These are phyloP conservation scores for Andrena bucephala DNA, from an alignment of 2,888 invertebrate genomes.

Conservation along the genomic window DNA sequence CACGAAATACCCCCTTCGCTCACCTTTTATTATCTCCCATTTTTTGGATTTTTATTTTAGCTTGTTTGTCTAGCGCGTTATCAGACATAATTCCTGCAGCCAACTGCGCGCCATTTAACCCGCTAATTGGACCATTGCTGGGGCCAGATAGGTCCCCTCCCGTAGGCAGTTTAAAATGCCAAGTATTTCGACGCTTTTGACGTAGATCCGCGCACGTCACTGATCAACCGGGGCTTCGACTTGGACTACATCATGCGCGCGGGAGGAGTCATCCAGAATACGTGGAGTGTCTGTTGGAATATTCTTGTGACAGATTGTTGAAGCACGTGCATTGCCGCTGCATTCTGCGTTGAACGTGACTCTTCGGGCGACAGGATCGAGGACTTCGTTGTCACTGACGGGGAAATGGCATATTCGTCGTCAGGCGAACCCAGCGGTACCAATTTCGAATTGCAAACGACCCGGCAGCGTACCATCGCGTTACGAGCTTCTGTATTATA, in stretches of 20 bases:
- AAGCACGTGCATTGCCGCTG: conserved; percentile 62
- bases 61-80: background rate
- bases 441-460: conserved; percentile 30
- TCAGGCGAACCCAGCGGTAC: conserved; percentile 22
- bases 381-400: conserved; percentile 26
- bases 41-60: background rate
- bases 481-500: background rate
- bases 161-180: background rate
- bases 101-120: too few relatives aligned
- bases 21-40: background rate
- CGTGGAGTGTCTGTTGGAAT: conserved; percentile 39
- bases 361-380: conserved; percentile 30
- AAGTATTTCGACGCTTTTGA: conserved; percentile 1
- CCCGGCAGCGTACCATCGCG: background rate
- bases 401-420: conserved; percentile 44
- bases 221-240: conserved; percentile 10
- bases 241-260: conserved; percentile 12
- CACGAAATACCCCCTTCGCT: background rate
- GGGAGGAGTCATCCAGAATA: conserved; percentile 36
- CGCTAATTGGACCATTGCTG: too few relatives aligned
- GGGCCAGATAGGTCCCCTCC: too few relatives aligned
- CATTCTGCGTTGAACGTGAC: conserved; percentile 66
- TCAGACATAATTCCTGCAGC: too few relatives aligned
- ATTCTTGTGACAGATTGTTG: conserved; percentile 66
- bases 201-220: background rate